Conservation (phyloP, 2,888 invertebrate species). For the Fragum whitleyi region DNA sequence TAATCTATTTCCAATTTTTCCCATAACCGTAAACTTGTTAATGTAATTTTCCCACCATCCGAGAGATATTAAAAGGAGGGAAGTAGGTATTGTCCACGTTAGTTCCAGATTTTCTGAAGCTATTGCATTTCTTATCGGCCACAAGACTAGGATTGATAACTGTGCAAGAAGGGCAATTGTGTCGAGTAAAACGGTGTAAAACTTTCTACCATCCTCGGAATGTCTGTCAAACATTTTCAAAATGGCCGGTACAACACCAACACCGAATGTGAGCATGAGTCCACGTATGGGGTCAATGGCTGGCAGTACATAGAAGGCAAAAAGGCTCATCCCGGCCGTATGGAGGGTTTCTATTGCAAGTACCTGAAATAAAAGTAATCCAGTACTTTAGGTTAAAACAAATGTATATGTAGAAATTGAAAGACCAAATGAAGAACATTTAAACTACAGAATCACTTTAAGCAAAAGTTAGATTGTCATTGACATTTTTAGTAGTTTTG, state of each 20-base stretch:
- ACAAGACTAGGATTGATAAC: constrained; percentile 72
- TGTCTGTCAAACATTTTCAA: constrained; percentile 75
- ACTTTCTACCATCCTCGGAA: constrained; percentile 63
- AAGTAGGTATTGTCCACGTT: constrained; percentile 92
- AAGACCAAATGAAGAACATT: too few relatives aligned
- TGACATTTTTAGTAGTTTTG: too few relatives aligned
- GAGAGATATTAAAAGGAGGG: constrained; percentile 94
- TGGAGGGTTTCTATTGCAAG: constrained; percentile 95
- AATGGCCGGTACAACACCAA: constrained; percentile 94
- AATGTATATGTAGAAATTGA: too few relatives aligned
- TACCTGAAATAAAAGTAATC: constrained; percentile 87
- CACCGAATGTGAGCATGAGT: constrained; percentile 97
- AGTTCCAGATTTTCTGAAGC: constrained; percentile 59
- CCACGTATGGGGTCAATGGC: constrained; percentile 97
- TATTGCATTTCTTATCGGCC: constrained; percentile 70
- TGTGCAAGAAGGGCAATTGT: constrained; percentile 70
- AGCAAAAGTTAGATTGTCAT: too few relatives aligned
- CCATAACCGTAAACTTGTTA: constrained; percentile 91
- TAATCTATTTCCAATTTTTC: constrained; percentile 85
- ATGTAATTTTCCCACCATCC: constrained; percentile 99
- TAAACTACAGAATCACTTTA: too few relatives aligned
- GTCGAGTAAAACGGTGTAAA: constrained; percentile 66
- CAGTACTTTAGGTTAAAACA: too few relatives aligned
- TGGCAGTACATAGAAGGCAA: constrained; percentile 95
- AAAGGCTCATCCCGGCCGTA: constrained; percentile 93